These are phyloP conservation scores for Urocitellus parryii DNA, from an alignment of 2,113 vertebrate species.

Conservation along the genomic window DNA sequence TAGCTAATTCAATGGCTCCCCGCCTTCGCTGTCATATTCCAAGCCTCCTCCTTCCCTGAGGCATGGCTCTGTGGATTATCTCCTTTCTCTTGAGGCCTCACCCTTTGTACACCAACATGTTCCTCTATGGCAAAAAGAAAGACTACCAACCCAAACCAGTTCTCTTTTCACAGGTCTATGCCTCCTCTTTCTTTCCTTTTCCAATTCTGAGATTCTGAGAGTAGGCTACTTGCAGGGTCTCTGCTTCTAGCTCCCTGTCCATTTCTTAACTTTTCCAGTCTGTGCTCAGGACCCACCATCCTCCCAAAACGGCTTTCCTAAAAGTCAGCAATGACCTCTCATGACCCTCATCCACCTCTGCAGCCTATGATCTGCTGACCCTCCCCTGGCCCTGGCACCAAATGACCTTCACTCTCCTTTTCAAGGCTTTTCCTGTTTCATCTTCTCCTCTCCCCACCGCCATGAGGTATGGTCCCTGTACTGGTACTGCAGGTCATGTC, in stretches of 20 bases:
- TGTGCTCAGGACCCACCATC: not conserved
- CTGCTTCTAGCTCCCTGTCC: too few species aligned
- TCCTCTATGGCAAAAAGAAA: not conserved
- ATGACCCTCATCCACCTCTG: too few species aligned
- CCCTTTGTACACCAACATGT: not conserved
- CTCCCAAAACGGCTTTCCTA: not conserved
- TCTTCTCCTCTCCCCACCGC: too few species aligned
- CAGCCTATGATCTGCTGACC: accelerated
- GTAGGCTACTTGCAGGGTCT: not conserved
- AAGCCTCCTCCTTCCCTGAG: not conserved
- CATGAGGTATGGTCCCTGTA: not conserved
- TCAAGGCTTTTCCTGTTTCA: not conserved
- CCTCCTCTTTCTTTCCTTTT: not conserved
- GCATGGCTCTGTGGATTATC: not conserved
- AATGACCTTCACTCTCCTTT: not conserved
- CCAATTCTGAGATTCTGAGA: accelerated
- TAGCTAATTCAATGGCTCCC: not conserved
- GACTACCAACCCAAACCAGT: not conserved
- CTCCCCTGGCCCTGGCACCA: not conserved
- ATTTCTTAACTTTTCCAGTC: not conserved
- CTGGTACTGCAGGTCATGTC: not conserved
- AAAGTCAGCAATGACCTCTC: not conserved
- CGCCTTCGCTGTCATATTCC: not conserved
- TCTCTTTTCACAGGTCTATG: not conserved
- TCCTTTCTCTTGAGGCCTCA: not conserved